Evolutionary conservation across 1,140 invertebrate genomes (phyloP).

Genomic region (Planococcus citri): DNA sequence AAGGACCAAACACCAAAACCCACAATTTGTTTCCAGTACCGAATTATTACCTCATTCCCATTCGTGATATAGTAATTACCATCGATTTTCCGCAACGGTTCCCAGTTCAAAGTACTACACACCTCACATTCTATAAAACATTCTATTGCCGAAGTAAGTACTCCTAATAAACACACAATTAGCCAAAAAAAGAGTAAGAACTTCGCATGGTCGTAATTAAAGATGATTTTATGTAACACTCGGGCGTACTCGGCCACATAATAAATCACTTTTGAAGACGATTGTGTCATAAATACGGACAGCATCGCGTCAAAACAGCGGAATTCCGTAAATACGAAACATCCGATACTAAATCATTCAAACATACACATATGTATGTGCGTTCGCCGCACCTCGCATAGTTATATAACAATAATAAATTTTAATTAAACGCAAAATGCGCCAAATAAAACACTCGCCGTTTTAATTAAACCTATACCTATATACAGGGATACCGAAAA

Average conservation of each 20-base stretch:
- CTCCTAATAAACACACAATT: no score
- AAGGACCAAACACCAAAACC: no score
- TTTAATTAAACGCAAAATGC: slow-evolving; percentile 3
- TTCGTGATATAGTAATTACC: no score
- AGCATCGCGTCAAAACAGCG: neutral
- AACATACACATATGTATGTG: neutral
- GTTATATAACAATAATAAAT: neutral
- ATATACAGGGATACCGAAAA: no score
- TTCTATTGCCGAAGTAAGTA: no score
- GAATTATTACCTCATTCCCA: no score
- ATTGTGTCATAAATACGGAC: slow-evolving; percentile 3
- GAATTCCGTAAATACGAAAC: slow-evolving; percentile 6
- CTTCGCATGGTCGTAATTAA: neutral
- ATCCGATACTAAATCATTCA: slow-evolving; percentile 1
- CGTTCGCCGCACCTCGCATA: no score
- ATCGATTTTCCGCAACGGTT: no score
- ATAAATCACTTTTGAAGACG: neutral
- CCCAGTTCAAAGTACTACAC: no score
- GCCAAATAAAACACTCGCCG: neutral
- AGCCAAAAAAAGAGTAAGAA: neutral
- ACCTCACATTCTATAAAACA: no score
- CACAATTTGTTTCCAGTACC: no score
- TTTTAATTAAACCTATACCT: neutral
- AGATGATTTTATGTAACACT: neutral
- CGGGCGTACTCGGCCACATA: neutral